Evolutionary conservation across 1,140 invertebrate species (phyloP).

Genomic region (Plectrocnemia conspersa): DNA sequence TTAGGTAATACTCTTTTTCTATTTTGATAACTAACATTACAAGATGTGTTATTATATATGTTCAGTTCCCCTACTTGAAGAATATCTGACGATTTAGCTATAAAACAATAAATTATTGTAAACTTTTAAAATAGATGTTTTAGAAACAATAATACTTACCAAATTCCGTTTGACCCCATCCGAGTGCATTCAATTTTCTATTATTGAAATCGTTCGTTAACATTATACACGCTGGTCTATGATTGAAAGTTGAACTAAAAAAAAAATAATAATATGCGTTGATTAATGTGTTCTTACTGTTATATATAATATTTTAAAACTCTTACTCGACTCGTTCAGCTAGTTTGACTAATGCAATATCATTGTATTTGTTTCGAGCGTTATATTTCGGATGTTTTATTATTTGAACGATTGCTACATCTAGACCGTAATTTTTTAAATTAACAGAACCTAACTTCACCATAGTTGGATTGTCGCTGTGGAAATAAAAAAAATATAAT

Average conservation of each 20-base stretch:
- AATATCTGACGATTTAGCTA: conserved; percentile 46
- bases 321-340: background rate
- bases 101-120: background rate
- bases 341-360: conserved; percentile 45
- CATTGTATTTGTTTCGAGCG: conserved; percentile 46
- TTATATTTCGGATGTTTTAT: conserved; percentile 49
- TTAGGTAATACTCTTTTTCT: conserved; percentile 43
- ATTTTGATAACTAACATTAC: conserved; percentile 51
- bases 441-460: too few species aligned
- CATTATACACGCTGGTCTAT: too few species aligned
- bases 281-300: background rate
- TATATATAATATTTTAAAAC: background rate
- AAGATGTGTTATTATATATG: conserved; percentile 50
- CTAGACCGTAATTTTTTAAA: too few species aligned
- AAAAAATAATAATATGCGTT: too few species aligned
- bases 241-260: background rate
- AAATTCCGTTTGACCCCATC: too few species aligned
- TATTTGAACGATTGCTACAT: conserved; percentile 40
- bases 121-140: background rate
- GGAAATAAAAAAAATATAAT: too few species aligned
- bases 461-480: too few species aligned
- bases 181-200: too few species aligned
- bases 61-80: conserved; percentile 57
- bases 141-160: too few species aligned
- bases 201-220: too few species aligned